Evolutionary conservation across 2,888 invertebrate species (phyloP).

Genomic region (Drosophila aldrichi): DNA sequence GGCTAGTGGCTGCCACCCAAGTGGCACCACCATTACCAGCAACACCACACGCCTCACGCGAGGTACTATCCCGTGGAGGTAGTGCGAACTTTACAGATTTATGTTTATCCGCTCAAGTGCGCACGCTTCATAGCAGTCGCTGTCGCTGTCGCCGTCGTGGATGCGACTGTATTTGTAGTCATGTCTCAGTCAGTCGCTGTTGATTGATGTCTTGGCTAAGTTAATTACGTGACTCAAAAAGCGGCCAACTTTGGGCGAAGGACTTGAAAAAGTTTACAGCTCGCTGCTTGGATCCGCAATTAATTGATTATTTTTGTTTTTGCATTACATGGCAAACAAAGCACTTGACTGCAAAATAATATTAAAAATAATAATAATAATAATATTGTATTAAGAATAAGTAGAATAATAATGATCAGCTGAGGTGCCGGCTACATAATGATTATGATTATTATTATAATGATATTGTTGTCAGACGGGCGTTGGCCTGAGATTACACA

Average conservation of each 20-base stretch:
- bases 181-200: constrained; percentile 35
- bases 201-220: constrained; percentile 75
- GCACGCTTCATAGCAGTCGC: constrained; percentile 36
- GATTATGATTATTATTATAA: constrained; percentile 74
- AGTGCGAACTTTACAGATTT: constrained; percentile 72
- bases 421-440: constrained; percentile 60
- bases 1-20: background rate
- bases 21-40: background rate
- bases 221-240: constrained; percentile 77
- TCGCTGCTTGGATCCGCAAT: constrained; percentile 58
- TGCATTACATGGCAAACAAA: constrained; percentile 44
- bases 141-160: background rate
- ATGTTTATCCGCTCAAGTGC: constrained; percentile 74
- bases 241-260: constrained; percentile 39
- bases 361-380: constrained; percentile 40
- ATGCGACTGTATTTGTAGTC: constrained; percentile 8
- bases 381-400: constrained; percentile 31
- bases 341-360: constrained; percentile 56
- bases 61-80: constrained; percentile 37
- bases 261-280: constrained; percentile 60
- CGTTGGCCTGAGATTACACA: constrained; percentile 78
- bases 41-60: constrained; percentile 9
- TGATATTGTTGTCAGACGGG: constrained; percentile 54
- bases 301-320: constrained; percentile 71
- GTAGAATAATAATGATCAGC: constrained; percentile 34